phyloP scores from a whole-genome alignment of 2,888 invertebrate genomes.

The Tetramorium bicarinatum region DNA sequence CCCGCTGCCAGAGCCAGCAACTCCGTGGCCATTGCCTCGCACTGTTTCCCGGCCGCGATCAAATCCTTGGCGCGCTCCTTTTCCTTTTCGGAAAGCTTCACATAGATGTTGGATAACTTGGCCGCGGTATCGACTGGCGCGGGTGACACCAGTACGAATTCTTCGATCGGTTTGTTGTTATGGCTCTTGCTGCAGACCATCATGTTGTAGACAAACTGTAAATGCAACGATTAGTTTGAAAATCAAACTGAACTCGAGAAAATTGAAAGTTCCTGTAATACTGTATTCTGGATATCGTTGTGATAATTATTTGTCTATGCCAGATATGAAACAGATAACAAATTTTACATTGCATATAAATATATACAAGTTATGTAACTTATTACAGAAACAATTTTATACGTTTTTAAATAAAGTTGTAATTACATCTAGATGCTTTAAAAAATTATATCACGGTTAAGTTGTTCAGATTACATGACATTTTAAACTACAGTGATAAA shows the following conservation, averaged over 20 bases:
- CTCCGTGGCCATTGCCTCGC: slow-evolving; percentile 99
- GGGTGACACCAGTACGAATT: slow-evolving; percentile 99
- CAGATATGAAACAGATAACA: neutral
- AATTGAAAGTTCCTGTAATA: neutral
- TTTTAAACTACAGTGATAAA: neutral
- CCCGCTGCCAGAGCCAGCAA: slow-evolving; percentile 97
- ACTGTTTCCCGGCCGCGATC: slow-evolving; percentile 97
- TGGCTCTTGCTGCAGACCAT: slow-evolving; percentile 99
- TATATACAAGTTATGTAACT: neutral
- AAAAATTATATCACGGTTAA: neutral
- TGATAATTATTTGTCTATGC: neutral
- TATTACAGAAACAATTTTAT: neutral
- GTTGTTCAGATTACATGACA: neutral
- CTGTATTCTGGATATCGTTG: neutral
- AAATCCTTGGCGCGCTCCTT: slow-evolving; percentile 99
- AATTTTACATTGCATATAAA: neutral
- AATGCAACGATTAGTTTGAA: neutral
- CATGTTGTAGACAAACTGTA: slow-evolving; percentile 96
- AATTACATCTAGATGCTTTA: neutral
- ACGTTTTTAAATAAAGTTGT: neutral
- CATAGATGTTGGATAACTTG: slow-evolving; percentile 97
- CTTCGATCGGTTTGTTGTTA: slow-evolving; percentile 98
- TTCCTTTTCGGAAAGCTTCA: slow-evolving; percentile 96
- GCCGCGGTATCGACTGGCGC: slow-evolving; percentile 99
- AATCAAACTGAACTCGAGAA: neutral